phyloP scores from a whole-genome alignment of 53 echinoderm and acorn worm genomes.

The Arbacia lixula region DNA sequence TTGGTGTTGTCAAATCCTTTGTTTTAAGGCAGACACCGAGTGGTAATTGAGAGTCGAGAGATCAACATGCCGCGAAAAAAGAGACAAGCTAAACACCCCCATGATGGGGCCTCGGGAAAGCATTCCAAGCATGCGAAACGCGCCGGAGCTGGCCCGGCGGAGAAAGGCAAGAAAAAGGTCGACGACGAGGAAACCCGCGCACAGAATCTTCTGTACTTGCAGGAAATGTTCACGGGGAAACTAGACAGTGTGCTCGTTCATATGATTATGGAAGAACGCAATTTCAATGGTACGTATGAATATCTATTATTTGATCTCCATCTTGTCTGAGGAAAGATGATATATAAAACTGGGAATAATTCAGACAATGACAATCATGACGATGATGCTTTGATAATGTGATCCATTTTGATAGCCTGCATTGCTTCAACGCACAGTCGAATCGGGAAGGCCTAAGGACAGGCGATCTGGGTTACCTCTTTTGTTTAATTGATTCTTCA shows the following conservation, averaged over 20 bases:
- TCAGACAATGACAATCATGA: no score
- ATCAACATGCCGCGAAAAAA: constrained; percentile 24
- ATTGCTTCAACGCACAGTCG: no score
- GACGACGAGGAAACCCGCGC: background rate
- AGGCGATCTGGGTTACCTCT: no score
- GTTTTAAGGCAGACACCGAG: no score
- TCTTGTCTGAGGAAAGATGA: no score
- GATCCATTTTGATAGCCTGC: no score
- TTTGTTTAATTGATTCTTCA: no score
- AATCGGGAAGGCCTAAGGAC: no score
- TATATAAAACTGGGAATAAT: no score
- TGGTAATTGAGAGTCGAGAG: background rate
- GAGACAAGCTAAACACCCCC: background rate
- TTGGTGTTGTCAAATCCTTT: no score
- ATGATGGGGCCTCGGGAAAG: constrained; percentile 4
- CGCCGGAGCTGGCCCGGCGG: constrained; percentile 1
- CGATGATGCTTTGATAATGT: no score
- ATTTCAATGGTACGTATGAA: constrained; percentile 69
- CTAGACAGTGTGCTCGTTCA: constrained; percentile 76
- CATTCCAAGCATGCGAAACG: constrained; percentile 26
- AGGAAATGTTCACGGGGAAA: constrained; percentile 76
- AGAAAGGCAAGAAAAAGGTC: constrained; percentile 8
- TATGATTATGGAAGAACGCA: constrained; percentile 79
- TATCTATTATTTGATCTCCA: no score
- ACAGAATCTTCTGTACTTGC: constrained; percentile 26